Evolutionary conservation across 2,113 vertebrate species (phyloP).

Genomic region (Macroglossus sobrinus): DNA sequence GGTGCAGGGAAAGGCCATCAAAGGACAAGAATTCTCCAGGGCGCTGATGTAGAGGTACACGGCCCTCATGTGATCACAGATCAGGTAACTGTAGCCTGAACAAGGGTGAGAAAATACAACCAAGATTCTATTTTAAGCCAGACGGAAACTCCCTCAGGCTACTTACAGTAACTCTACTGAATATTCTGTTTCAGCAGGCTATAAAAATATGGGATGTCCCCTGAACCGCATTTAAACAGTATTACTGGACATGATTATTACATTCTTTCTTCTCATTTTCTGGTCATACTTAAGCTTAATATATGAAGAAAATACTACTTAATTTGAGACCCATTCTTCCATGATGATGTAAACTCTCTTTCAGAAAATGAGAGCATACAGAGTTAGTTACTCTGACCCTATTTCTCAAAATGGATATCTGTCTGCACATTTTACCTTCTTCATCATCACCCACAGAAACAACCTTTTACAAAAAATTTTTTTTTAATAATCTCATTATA

Average conservation of each 20-base stretch:
- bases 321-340: not conserved
- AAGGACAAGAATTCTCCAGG: slow-evolving; percentile 84
- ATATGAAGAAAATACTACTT: not conserved
- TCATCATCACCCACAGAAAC: not conserved
- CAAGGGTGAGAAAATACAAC: not conserved
- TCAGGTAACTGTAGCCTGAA: slow-evolving; percentile 91
- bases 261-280: not conserved
- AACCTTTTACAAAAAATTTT: not conserved
- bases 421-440: not conserved
- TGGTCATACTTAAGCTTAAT: not conserved
- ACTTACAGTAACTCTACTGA: slow-evolving; percentile 6
- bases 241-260: not conserved
- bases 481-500: not conserved
- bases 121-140: not conserved
- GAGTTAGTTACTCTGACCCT: not conserved
- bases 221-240: not conserved
- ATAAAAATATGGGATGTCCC: not conserved
- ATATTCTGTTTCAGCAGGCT: not conserved
- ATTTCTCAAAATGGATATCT: not conserved
- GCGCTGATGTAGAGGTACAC: slow-evolving; percentile 92
- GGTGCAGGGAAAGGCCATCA: slow-evolving; percentile 90
- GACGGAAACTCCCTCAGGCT: slow-evolving; percentile 5
- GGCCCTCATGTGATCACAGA: slow-evolving; percentile 98
- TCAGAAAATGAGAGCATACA: not conserved
- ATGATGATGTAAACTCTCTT: not conserved